These are phyloP conservation scores for Ceratoteleas bidentatus DNA, from an alignment of 1,140 invertebrate species.

Conservation along the genomic window DNA sequence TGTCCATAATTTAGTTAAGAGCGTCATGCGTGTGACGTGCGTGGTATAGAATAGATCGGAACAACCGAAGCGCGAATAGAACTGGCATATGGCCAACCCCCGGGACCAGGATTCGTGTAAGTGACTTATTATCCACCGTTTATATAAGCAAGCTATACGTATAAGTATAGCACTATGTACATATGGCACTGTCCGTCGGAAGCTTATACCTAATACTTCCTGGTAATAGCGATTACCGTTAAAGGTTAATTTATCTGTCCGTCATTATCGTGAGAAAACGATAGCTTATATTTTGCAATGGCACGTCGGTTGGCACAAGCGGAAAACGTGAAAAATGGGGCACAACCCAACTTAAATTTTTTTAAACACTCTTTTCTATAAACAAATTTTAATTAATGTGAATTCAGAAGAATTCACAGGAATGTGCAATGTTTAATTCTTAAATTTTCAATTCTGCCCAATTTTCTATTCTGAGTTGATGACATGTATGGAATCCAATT, in stretches of 20 bases:
- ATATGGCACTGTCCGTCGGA: slow-evolving; percentile 62
- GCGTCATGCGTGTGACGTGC: slow-evolving; percentile 80
- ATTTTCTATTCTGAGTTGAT: too few relatives aligned
- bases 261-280: slow-evolving; percentile 40
- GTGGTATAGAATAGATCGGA: slow-evolving; percentile 80
- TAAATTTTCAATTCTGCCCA: too few relatives aligned
- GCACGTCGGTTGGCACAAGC: background rate
- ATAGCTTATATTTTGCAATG: slow-evolving; percentile 15
- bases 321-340: too few relatives aligned
- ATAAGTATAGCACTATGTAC: slow-evolving; percentile 61
- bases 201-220: slow-evolving; percentile 63
- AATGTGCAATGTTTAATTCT: too few relatives aligned
- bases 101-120: slow-evolving; percentile 72
- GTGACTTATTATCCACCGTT: slow-evolving; percentile 81
- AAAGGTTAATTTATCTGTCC: slow-evolving; percentile 51
- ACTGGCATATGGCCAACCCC: slow-evolving; percentile 78
- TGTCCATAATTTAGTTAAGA: slow-evolving; percentile 81
- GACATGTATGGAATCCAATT: too few relatives aligned
- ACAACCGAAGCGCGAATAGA: slow-evolving; percentile 81
- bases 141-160: slow-evolving; percentile 71
- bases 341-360: too few relatives aligned
- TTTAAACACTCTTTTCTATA: too few relatives aligned
- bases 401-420: too few relatives aligned
- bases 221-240: slow-evolving; percentile 54
- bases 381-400: too few relatives aligned